Percentiles rank a stretch among this genome's conserved stretches.
Conservation (phyloP, 2,797 vertebrate species). For the Xiphorhynchus erythropygius region DNA sequence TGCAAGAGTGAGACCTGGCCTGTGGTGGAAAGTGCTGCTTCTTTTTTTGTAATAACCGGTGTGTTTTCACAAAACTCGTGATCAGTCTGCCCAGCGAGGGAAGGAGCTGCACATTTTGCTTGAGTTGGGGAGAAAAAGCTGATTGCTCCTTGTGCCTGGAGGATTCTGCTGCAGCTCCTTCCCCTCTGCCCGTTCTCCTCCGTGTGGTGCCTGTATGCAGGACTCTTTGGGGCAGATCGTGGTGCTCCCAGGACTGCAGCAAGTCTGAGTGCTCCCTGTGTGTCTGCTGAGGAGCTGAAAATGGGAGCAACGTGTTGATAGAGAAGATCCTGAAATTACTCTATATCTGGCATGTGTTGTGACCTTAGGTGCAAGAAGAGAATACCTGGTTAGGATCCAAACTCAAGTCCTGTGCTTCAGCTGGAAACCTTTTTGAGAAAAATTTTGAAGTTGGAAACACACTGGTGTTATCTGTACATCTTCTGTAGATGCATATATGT, state of each 20-base stretch:
- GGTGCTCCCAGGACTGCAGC: background rate
- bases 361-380: background rate
- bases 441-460: background rate
- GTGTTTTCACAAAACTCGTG: background rate
- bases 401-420: background rate
- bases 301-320: background rate
- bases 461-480: background rate
- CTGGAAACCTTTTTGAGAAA: background rate
- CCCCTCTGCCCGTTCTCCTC: fast-evolving
- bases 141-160: background rate
- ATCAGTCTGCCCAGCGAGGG: background rate
- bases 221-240: background rate
- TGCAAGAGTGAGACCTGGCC: background rate
- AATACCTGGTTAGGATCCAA: background rate
- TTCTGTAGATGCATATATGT: fast-evolving
- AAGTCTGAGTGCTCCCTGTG: background rate
- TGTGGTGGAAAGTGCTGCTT: background rate
- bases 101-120: background rate
- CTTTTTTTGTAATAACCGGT: background rate
- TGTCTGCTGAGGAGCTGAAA: background rate
- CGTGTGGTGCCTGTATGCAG: background rate
- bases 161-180: background rate
- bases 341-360: background rate
- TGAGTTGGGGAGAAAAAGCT: background rate
- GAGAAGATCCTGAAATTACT: background rate